Percentiles rank a stretch among this genome's conserved stretches.
These are phyloP conservation scores for Anthoptus insignis DNA, from an alignment of 2,888 invertebrate genomes.

Conservation along the genomic window DNA sequence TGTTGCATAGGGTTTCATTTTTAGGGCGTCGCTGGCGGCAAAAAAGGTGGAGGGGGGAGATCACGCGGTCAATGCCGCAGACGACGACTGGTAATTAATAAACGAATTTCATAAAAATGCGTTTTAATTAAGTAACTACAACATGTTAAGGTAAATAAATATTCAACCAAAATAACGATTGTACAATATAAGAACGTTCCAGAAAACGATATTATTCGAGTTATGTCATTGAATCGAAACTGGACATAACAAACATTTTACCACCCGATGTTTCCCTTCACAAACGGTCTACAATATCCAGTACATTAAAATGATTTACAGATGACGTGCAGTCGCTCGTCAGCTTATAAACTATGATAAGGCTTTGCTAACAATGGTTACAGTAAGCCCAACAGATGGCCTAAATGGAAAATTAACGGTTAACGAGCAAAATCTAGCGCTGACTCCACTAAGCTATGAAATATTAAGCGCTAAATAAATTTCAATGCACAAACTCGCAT, in stretches of 20 bases:
- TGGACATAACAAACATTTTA: neutral
- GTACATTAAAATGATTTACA: constrained; percentile 36
- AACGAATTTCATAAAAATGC: no score
- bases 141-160: no score
- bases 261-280: neutral
- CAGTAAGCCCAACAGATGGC: constrained; percentile 26
- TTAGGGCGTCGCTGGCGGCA: no score
- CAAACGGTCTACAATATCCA: neutral
- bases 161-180: no score
- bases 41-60: no score
- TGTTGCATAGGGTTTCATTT: no score
- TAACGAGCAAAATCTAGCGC: constrained; percentile 42
- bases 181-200: no score
- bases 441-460: constrained; percentile 20
- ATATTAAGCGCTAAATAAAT: constrained; percentile 45
- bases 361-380: constrained; percentile 20
- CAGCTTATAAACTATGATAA: constrained; percentile 37
- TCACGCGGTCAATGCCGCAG: no score
- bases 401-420: constrained; percentile 36
- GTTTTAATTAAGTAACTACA: no score
- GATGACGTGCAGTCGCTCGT: constrained; percentile 29
- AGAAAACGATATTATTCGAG: no score
- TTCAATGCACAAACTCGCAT: constrained; percentile 37
- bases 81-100: no score
- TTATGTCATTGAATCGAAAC: neutral